phyloP scores from a whole-genome alignment of 2,888 invertebrate genomes.

The Chrysolina americana region DNA sequence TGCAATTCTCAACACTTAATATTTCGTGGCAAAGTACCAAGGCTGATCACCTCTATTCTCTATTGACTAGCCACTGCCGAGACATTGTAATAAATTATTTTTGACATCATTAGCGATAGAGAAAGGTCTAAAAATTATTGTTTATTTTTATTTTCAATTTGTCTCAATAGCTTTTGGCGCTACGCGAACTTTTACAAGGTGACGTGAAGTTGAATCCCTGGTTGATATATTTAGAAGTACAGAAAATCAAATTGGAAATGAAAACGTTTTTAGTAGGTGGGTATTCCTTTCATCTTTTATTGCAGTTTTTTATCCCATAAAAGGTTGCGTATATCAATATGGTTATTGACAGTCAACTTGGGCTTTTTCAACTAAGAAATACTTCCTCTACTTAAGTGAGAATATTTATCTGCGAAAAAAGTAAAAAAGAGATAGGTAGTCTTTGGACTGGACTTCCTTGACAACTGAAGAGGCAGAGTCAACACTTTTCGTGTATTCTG shows the following conservation, averaged over 20 bases:
- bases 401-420: no score
- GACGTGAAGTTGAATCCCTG: neutral
- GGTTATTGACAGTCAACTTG: no score
- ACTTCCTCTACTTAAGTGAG: no score
- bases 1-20: conserved; percentile 15
- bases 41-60: neutral
- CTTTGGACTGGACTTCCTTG: no score
- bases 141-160: conserved; percentile 12
- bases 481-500: no score
- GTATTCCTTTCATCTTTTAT: no score
- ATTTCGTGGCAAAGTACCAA: conserved; percentile 10
- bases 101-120: conserved; percentile 6
- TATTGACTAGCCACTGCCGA: conserved; percentile 16
- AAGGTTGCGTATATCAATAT: no score
- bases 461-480: no score
- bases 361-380: no score
- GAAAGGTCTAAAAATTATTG: conserved; percentile 1
- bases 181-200: neutral
- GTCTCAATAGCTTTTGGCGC: conserved; percentile 2
- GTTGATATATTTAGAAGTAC: neutral
- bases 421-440: no score
- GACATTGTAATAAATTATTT: conserved; percentile 19
- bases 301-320: no score
- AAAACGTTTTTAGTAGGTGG: no score
- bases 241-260: neutral